A percentile compares a stretch with the other conserved stretches of the same genome.
These are phyloP conservation scores for Heliocidaris tuberculata DNA, from an alignment of 35 echinoderm and acorn worm genomes.

Conservation along the genomic window DNA sequence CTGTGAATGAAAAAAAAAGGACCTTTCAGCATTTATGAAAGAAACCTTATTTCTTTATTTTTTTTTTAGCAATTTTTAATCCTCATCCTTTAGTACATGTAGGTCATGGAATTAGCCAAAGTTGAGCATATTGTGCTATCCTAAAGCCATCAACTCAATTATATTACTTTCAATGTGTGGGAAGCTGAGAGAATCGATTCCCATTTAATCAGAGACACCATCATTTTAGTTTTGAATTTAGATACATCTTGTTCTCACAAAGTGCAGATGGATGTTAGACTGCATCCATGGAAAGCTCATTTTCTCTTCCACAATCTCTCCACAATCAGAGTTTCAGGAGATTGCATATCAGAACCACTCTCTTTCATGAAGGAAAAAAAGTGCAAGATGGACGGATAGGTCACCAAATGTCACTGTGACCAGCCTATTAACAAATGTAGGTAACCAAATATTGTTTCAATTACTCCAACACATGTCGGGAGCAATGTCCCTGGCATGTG, in stretches of 20 bases:
- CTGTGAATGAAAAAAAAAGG: no score
- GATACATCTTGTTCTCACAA: neutral
- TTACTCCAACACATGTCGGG: neutral
- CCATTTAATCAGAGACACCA: neutral
- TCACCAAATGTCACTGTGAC: neutral
- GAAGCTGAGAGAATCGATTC: neutral
- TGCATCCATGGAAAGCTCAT: neutral
- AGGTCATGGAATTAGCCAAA: neutral
- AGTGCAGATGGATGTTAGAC: neutral
- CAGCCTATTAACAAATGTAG: neutral
- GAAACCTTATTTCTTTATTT: no score
- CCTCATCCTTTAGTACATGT: neutral
- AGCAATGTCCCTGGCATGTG: neutral
- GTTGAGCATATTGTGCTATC: neutral
- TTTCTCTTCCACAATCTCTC: neutral
- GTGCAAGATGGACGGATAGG: neutral
- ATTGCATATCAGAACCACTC: neutral
- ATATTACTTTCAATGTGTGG: neutral
- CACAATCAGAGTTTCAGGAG: neutral
- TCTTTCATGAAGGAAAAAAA: neutral
- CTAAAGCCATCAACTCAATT: neutral
- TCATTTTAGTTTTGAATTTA: conserved; percentile 5
- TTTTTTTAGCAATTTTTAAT: no score
- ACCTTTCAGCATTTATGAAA: no score
- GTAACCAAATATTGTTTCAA: neutral